A percentile compares a stretch with the other conserved stretches of the same genome.
These are phyloP conservation scores for Girardinus metallicus DNA, from an alignment of 2,797 vertebrate genomes.

Conservation along the genomic window DNA sequence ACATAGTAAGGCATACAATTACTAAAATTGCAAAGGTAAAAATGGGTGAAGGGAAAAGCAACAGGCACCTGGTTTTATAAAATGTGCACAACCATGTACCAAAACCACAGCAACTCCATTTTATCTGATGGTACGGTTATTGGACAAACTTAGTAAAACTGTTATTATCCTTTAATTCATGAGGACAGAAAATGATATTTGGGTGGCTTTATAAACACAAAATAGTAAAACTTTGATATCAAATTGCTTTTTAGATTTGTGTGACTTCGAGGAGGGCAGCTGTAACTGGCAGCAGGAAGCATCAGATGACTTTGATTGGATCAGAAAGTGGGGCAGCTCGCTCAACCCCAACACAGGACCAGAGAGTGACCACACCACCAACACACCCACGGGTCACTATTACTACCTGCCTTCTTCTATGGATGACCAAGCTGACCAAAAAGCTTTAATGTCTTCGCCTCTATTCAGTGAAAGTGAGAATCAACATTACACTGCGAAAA, in stretches of 20 bases:
- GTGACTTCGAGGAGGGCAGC: slow-evolving; percentile 80
- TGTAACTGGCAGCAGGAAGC: slow-evolving; percentile 77
- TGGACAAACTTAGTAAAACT: not conserved
- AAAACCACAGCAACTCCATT: not conserved
- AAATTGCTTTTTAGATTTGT: slow-evolving; percentile 61
- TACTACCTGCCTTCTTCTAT: slow-evolving; percentile 67
- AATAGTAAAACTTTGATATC: not conserved
- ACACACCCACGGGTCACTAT: slow-evolving; percentile 73
- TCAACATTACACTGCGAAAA: not conserved
- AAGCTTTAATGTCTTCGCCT: slow-evolving; percentile 72
- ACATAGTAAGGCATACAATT: not conserved
- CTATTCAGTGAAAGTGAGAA: slow-evolving; percentile 71
- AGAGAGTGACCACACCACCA: slow-evolving; percentile 79
- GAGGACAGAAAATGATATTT: not conserved
- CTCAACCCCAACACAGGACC: slow-evolving; percentile 69
- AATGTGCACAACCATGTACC: not conserved
- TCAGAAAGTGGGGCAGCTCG: slow-evolving; percentile 63
- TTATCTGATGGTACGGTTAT: not conserved
- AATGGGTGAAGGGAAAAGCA: not conserved
- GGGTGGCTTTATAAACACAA: not conserved
- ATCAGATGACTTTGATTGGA: slow-evolving; percentile 71
- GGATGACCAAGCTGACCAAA: slow-evolving; percentile 52
- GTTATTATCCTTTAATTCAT: not conserved
- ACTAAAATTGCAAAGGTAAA: not conserved
- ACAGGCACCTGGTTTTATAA: not conserved